Percentiles rank a stretch among this genome's conserved stretches.
phyloP scores from a whole-genome alignment of 1,140 invertebrate species.

The Brachionus manjavacas region DNA sequence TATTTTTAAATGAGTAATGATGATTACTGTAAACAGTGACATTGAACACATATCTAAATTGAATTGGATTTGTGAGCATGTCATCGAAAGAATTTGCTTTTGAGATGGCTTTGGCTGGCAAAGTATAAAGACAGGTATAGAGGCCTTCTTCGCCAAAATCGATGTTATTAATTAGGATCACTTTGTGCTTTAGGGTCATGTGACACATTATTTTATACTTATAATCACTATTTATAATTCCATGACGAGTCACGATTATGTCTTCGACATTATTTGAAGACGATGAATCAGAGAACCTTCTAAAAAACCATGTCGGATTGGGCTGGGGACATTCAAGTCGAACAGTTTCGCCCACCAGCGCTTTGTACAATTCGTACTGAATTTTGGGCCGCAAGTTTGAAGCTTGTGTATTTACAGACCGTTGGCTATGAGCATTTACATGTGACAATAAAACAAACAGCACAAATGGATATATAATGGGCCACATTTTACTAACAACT shows the following conservation, averaged over 20 bases:
- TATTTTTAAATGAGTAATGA: neutral
- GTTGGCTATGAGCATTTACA: neutral
- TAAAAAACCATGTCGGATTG: constrained; percentile 36
- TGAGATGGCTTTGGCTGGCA: neutral
- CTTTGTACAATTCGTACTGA: constrained; percentile 21
- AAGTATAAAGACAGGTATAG: constrained; percentile 35
- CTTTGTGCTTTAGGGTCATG: constrained; percentile 42
- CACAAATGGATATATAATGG: neutral
- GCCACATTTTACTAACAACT: neutral
- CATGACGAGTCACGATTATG: constrained; percentile 35
- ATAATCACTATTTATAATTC: constrained; percentile 37
- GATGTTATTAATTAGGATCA: constrained; percentile 34
- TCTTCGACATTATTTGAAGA: neutral
- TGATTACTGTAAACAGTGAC: constrained; percentile 42
- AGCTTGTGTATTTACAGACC: neutral
- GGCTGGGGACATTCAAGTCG: constrained; percentile 33
- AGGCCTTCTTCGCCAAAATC: constrained; percentile 34
- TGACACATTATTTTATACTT: constrained; percentile 42
- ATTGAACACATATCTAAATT: constrained; percentile 30
- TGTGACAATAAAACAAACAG: neutral
- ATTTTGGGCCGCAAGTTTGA: neutral
- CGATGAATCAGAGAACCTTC: neutral
- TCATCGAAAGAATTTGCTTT: neutral
- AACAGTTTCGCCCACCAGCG: constrained; percentile 33
- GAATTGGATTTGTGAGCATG: neutral